Conservation (phyloP, 1,140 invertebrate species). For the Chionoecetes opilio region DNA sequence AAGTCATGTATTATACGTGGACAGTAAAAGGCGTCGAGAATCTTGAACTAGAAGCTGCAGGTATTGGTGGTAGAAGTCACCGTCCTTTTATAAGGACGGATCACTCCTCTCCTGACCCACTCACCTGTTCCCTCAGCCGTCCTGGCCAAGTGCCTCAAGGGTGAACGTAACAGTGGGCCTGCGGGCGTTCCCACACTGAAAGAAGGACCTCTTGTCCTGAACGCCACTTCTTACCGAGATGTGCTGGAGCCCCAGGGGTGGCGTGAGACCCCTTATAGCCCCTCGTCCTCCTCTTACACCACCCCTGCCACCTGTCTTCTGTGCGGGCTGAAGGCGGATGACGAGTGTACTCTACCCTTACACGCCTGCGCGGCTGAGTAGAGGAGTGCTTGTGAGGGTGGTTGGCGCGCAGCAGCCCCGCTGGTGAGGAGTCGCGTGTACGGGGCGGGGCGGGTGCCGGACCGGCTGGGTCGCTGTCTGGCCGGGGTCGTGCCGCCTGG, state of each 20-base stretch:
- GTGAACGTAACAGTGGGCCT: background rate
- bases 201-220: background rate
- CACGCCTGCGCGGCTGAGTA: no score
- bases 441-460: background rate
- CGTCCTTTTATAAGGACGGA: background rate
- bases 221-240: background rate
- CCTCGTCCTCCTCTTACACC: background rate
- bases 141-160: background rate
- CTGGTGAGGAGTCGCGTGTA: background rate
- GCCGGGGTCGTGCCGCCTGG: background rate
- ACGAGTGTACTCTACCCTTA: background rate
- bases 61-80: background rate
- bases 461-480: background rate
- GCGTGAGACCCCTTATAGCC: constrained; percentile 24
- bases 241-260: background rate
- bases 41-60: no score
- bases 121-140: background rate
- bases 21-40: no score
- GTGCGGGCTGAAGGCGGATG: background rate
- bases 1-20: background rate
- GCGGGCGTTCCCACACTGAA: constrained; percentile 2
- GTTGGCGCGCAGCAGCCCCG: background rate
- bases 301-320: background rate
- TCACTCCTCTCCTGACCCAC: background rate
- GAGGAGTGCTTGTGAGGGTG: background rate